These are phyloP conservation scores for Whitmania pigra DNA, from an alignment of 1,140 invertebrate species.

Conservation along the genomic window DNA sequence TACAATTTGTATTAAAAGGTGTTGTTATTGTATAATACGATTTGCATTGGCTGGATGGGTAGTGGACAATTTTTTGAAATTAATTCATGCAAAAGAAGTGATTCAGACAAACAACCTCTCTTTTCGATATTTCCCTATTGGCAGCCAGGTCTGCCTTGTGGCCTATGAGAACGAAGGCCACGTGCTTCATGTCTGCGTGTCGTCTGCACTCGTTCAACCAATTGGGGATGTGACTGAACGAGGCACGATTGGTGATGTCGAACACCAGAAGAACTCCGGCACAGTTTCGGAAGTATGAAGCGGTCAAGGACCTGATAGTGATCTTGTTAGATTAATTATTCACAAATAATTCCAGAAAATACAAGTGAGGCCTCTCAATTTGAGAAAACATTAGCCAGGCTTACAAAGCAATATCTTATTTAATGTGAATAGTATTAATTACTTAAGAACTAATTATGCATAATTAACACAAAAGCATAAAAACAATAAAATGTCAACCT, in stretches of 20 bases:
- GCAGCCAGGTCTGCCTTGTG: not conserved
- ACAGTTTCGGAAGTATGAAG: conserved; percentile 6
- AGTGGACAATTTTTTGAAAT: not conserved
- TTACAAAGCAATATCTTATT: too few relatives aligned
- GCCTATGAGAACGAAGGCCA: not conserved
- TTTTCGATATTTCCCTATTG: not conserved
- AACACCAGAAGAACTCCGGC: not conserved
- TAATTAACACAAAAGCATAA: not conserved
- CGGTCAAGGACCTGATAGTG: not conserved
- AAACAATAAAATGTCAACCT: not conserved
- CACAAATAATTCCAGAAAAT: not conserved
- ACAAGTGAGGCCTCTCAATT: not conserved
- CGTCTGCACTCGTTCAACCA: conserved; percentile 11
- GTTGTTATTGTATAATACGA: too few relatives aligned
- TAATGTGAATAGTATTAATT: not conserved
- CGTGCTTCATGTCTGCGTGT: not conserved
- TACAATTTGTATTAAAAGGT: too few relatives aligned
- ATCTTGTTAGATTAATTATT: not conserved
- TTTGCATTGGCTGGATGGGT: not conserved
- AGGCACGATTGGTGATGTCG: conserved; percentile 7
- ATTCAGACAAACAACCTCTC: conserved; percentile 4
- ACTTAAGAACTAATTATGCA: not conserved
- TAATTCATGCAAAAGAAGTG: not conserved
- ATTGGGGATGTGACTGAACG: conserved; percentile 1
- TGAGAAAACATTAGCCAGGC: not conserved